Conservation (phyloP, 64 coral and sea anemone genomes). For the Hydrozoanthus tunicans region DNA sequence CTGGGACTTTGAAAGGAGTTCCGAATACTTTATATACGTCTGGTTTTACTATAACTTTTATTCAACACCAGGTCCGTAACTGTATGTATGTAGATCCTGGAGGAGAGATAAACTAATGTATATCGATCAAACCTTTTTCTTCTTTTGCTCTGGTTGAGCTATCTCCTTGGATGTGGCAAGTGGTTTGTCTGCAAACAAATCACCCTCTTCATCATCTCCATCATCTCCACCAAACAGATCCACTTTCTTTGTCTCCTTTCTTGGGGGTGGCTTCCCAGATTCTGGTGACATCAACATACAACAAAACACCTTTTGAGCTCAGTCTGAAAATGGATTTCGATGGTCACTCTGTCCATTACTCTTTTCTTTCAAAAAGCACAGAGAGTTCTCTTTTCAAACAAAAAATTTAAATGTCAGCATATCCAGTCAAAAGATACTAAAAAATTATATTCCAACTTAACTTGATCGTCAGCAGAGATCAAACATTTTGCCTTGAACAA, state of each 20-base stretch:
- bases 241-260: conserved; percentile 70
- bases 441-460: too few species aligned
- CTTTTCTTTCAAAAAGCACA: too few species aligned
- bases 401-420: too few species aligned
- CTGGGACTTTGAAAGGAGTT: too few species aligned
- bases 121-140: conserved; percentile 81
- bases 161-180: conserved; percentile 22
- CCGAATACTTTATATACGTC: too few species aligned
- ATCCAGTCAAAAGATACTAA: too few species aligned
- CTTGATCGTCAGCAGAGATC: too few species aligned
- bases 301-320: not conserved
- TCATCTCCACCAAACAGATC: conserved; percentile 89
- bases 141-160: conserved; percentile 13
- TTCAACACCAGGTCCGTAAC: too few species aligned
- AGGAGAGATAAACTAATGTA: not conserved
- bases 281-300: conserved; percentile 7
- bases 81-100: not conserved
- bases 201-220: conserved; percentile 71
- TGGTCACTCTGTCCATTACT: too few species aligned
- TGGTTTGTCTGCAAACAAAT: conserved; percentile 78
- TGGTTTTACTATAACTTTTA: too few species aligned
- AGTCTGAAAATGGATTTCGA: not conserved
- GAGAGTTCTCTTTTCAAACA: too few species aligned
- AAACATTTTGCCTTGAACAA: too few species aligned
- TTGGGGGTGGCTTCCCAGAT: conserved; percentile 38